Conservation (phyloP, 2,113 vertebrate species). For the Gallinago undulata region DNA sequence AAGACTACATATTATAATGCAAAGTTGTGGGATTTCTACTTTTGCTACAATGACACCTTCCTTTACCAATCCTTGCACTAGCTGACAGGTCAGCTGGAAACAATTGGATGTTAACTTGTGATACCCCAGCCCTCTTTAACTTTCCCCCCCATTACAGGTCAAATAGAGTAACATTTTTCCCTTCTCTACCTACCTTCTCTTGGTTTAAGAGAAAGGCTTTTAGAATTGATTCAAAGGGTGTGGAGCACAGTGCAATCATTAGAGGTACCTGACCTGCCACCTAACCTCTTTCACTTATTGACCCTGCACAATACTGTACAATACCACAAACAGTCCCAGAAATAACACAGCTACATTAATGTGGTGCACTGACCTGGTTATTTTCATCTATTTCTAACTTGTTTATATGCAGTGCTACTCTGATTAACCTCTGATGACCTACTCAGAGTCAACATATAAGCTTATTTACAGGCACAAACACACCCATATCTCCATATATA, state of each 20-base stretch:
- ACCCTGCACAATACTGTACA: neutral
- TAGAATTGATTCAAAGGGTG: neutral
- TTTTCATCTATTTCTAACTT: neutral
- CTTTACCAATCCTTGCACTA: neutral
- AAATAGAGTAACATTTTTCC: neutral
- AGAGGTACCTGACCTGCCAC: neutral
- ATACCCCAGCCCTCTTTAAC: neutral
- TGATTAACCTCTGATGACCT: neutral
- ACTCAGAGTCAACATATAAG: neutral
- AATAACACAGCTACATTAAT: neutral
- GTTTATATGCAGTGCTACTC: neutral
- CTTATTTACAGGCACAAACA: neutral
- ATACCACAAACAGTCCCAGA: neutral
- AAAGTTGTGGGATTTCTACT: neutral
- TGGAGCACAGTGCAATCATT: neutral
- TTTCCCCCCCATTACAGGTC: neutral
- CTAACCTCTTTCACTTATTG: neutral
- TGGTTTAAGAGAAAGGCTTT: neutral
- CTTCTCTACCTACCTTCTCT: neutral
- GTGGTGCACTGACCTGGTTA: neutral
- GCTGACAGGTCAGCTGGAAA: neutral
- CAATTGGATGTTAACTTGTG: neutral
- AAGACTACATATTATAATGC: neutral
- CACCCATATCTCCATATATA: neutral
- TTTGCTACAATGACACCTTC: neutral